phyloP scores from a whole-genome alignment of 1,140 invertebrate species.

The Tetramorium simillimum region DNA sequence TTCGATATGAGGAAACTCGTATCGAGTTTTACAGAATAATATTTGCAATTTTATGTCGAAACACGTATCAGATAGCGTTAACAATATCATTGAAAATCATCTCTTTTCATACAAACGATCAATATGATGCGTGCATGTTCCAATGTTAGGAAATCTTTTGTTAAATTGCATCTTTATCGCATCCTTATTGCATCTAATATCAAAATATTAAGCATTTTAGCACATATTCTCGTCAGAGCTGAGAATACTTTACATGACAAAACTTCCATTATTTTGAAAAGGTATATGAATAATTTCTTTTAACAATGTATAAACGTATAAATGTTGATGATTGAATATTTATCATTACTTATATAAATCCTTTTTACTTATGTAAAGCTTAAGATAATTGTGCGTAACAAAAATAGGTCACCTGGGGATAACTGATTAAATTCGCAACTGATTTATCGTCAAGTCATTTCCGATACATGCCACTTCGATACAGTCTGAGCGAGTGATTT shows the following conservation, averaged over 20 bases:
- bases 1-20: neutral
- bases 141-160: neutral
- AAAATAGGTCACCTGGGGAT: neutral
- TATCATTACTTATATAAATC: neutral
- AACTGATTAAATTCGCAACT: slow-evolving; percentile 10
- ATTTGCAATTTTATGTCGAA: slow-evolving; percentile 12
- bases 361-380: neutral
- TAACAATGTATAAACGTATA: neutral
- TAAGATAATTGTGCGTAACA: neutral
- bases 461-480: neutral
- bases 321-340: neutral
- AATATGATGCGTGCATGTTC: neutral
- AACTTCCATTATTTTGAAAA: neutral
- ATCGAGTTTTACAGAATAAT: neutral
- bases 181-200: neutral
- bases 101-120: neutral
- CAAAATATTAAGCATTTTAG: neutral
- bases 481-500: neutral
- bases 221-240: neutral
- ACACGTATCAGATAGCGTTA: neutral
- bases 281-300: neutral
- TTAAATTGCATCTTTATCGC: neutral
- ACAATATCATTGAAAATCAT: neutral
- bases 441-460: slow-evolving; percentile 28
- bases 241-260: neutral